Evolutionary conservation across 2,888 invertebrate genomes (phyloP), one percentile per base, ranked within the genome.

Genomic region (Mythimna vitellina): DNA sequence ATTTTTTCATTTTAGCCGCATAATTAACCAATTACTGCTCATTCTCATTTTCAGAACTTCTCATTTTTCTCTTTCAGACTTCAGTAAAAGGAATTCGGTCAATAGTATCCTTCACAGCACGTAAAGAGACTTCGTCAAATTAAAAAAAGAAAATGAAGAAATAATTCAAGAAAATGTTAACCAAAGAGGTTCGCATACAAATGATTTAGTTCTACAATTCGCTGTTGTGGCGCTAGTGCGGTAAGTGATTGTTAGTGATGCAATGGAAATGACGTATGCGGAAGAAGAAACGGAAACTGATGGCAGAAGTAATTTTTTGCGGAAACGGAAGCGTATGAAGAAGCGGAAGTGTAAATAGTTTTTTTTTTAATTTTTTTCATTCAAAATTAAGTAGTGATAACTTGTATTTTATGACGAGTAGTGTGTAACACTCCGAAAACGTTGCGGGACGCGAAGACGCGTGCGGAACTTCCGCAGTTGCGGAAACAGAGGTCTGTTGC

Each of bases 71-170:
- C 87, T 97, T 97, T 83, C 97, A 98, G 98, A 98, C 98, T 65
- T 98, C 98, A 62, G 98, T 98, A 70, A 98, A 98, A 95, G 98
- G 98, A 6, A 98, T 98, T 84, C 97, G 98, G 73, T 98, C 98
- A 63, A 98, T 98, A 88, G 98, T 98, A 38, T 98, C 98, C 51
- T 98, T 98, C 94, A 97, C 98, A 20, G 97, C 97, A 38, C 95
- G 97, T 69, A 97, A 97, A 90, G 98, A 98, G 83, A 96, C 97
- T 14, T 78, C 82, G 1, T 5, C 83, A 0, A 86, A 86, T 49
- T 86, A 78, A 8, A 0, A 9, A 25, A 25, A 49, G 14, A 65
- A 57, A 69, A 46, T n/a, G 9, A n/a, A 17, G 0, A 9, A 46
- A 12, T 32, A 7, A 51, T 42, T 10, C 62, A 56, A 20, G 53